phyloP scores from a whole-genome alignment of 2,113 vertebrate species.

The Eubucco bourcierii region DNA sequence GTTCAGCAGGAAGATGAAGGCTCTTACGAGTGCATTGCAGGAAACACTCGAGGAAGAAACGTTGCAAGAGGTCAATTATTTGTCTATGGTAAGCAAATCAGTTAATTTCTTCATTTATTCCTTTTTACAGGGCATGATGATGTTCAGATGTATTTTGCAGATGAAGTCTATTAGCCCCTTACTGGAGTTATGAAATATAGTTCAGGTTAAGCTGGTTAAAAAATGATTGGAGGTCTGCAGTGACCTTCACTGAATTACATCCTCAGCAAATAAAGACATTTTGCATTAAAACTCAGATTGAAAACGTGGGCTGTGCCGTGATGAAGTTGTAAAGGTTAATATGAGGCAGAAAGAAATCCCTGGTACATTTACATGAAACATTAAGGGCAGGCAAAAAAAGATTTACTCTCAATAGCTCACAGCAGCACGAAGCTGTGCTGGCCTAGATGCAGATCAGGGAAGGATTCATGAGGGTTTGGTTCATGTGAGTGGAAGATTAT shows the following conservation, averaged over 20 bases:
- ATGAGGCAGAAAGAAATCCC: neutral
- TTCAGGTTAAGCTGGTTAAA: slow-evolving; percentile 3
- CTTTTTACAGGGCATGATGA: neutral
- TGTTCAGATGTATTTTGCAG: neutral
- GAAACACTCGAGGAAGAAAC: slow-evolving; percentile 83
- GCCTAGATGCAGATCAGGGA: neutral
- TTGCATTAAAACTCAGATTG: neutral
- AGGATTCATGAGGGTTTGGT: neutral
- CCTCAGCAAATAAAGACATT: neutral
- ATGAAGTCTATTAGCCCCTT: neutral
- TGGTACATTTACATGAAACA: neutral
- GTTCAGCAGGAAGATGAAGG: slow-evolving; percentile 87
- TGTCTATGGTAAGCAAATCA: slow-evolving; percentile 81
- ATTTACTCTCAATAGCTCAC: neutral
- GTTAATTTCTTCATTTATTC: neutral
- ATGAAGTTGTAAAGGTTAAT: neutral
- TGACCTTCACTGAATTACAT: neutral
- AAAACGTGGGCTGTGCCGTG: neutral
- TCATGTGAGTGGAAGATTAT: neutral
- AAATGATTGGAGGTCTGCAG: neutral
- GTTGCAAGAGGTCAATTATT: slow-evolving; percentile 83
- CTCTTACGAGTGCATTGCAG: slow-evolving; percentile 82
- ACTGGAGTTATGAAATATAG: neutral
- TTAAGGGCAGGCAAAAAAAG: neutral
- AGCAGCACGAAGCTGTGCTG: neutral